Base-by-base conservation (phyloP, 2,797 vertebrate species). In the Pseudotriccus pelzelni region DNA sequence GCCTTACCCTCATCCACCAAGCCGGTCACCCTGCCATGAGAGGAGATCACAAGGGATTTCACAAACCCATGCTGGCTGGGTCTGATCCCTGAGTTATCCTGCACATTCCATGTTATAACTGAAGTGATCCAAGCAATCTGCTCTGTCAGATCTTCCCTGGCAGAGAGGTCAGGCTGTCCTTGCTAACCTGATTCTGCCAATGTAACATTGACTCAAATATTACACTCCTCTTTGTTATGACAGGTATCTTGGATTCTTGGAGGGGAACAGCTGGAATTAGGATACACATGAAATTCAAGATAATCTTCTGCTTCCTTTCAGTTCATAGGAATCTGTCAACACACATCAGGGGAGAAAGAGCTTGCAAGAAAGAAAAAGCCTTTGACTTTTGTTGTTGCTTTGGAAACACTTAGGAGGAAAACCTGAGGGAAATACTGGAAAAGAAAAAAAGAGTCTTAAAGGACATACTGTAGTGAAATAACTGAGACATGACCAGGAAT, bases 331-430 rank as follows among this genome's bases (percentile, higher is more conserved):
- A 89, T 94, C 75, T 89, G 76, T 84, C 77, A 93, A 74, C 23
- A 90, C 77, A 94, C 69, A 37, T 14, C 66, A 94, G 43, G 66
- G 47, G 32, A 84, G 24, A 52, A 30, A 75, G 66, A 87, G 67
- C 60, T 91, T 70, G 27, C 47, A 89, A 94, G 66, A 80, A 75
- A 89, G 55, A 89, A 76, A 84, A 92, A 69, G 19, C 10, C 34
- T 96, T 95, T 87, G 89, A 89, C 91, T 94, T 89, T 82, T 87
- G 16, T 37, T 63, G n/a, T 52, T 68, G 59, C 75, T 96, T 83
- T 70, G 41, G 55, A 91, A 94, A 82, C 17, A 62, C 37, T 80
- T 88, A 76, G 86, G 69, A 78, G 32, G 17, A 94, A 94, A n/a
- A 58, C 20, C 72, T 47, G 14, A 27, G 32, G 12, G 37, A 84